Percentiles rank a stretch among this genome's conserved stretches.
Evolutionary conservation across 2,113 vertebrate species (phyloP).

Genomic region (Orientallactaga bullata): DNA sequence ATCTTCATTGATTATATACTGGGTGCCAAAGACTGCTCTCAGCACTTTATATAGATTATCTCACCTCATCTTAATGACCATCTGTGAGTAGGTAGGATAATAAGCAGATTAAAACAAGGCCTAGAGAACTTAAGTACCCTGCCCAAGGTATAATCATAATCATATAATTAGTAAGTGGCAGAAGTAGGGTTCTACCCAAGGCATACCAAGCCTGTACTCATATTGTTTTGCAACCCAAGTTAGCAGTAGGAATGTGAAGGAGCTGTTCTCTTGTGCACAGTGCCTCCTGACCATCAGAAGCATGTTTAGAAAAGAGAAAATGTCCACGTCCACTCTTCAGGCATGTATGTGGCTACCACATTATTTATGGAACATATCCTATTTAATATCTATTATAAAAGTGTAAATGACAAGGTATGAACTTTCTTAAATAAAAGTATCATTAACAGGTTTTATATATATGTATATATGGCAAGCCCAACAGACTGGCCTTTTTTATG

Average conservation of each 20-base stretch:
- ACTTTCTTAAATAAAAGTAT: slow-evolving; percentile 6
- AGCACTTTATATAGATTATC: neutral
- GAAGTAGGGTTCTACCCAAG: neutral
- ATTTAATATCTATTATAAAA: neutral
- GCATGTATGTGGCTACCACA: neutral
- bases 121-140: neutral
- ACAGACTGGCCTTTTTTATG: no score
- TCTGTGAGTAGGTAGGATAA: neutral
- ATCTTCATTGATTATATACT: neutral
- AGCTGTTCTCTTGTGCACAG: neutral
- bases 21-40: neutral
- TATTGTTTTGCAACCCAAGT: neutral
- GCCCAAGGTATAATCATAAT: neutral
- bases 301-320: neutral
- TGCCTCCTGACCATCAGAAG: neutral
- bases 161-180: neutral
- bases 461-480: no score
- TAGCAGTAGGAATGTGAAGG: neutral
- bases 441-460: neutral
- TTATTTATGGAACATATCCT: neutral
- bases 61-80: neutral
- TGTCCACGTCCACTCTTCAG: neutral
- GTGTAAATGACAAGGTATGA: neutral
- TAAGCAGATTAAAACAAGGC: slow-evolving; percentile 33
- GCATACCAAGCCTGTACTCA: neutral